A percentile compares a stretch with the other conserved stretches of the same genome.
phyloP scores from a whole-genome alignment of 2,113 vertebrate genomes.

The Sorex fumeus region DNA sequence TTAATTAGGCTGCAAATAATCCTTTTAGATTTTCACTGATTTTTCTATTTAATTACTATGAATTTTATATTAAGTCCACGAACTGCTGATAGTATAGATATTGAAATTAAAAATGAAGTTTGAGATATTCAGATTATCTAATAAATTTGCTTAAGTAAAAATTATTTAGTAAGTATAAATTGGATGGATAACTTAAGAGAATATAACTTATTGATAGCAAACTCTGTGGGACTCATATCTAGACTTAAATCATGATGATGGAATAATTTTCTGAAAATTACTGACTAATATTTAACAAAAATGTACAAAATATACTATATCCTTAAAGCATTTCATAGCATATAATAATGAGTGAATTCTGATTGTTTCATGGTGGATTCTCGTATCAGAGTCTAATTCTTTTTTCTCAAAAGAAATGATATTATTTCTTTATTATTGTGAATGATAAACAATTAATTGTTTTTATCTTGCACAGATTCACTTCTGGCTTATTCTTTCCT shows the following conservation, averaged over 20 bases:
- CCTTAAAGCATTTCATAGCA: neutral
- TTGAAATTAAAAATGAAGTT: constrained; percentile 41
- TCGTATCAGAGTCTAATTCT: neutral
- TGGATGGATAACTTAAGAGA: neutral
- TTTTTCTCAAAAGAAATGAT: neutral
- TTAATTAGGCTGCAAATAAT: constrained; percentile 9
- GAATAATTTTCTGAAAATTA: constrained; percentile 51
- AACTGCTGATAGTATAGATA: constrained; percentile 18
- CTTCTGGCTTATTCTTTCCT: constrained; percentile 24
- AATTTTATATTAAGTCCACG: neutral
- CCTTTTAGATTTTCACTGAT: constrained; percentile 11
- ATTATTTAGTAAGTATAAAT: constrained; percentile 38
- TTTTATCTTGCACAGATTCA: neutral
- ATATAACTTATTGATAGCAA: neutral
- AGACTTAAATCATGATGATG: neutral
- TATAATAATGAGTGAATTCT: neutral
- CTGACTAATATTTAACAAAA: neutral
- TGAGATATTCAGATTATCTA: constrained; percentile 9
- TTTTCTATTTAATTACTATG: constrained; percentile 34
- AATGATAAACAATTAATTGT: neutral
- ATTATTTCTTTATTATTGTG: neutral
- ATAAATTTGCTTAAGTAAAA: constrained; percentile 55
- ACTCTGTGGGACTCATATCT: neutral
- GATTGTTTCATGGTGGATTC: neutral
- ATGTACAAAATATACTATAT: neutral